Conservation (phyloP, 2,888 invertebrate species). For the Heteromurus nitidus region DNA sequence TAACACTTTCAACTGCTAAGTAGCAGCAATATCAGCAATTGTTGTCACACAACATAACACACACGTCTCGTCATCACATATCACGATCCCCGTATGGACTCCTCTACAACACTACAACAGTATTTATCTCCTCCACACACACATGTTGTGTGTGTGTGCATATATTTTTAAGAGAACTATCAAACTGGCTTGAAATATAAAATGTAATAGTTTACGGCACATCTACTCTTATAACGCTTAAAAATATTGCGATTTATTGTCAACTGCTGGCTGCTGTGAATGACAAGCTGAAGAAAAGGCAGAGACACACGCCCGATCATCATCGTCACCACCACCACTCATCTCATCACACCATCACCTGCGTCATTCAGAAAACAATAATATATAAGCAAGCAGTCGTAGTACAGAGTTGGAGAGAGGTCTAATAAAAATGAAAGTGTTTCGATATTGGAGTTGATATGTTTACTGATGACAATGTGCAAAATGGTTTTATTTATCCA, state of each 20-base stretch:
- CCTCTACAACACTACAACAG: not conserved
- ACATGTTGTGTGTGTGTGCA: not conserved
- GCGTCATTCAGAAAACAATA: constrained; percentile 12
- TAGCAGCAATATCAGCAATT: constrained; percentile 1
- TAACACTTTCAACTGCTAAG: constrained; percentile 26
- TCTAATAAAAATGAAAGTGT: constrained; percentile 56
- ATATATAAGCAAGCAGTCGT: not conserved
- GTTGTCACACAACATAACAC: constrained; percentile 12
- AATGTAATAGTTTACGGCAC: not conserved
- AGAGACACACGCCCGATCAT: constrained; percentile 44
- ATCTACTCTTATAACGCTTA: constrained; percentile 2
- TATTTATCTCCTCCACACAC: constrained; percentile 10
- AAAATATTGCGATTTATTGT: constrained; percentile 38
- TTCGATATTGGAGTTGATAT: constrained; percentile 19
- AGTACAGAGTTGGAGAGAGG: not conserved
- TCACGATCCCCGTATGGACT: constrained; percentile 3
- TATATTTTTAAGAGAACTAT: constrained; percentile 18
- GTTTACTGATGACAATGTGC: constrained; percentile 21
- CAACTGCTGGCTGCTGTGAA: constrained; percentile 35
- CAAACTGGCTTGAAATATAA: not conserved
- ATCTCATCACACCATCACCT: not conserved
- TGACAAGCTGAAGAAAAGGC: constrained; percentile 40
- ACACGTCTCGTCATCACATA: constrained; percentile 15
- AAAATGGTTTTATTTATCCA: not conserved
- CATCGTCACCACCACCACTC: constrained; percentile 5